Conservation (phyloP, 1,140 invertebrate species). For the Alviniconcha marisindica region DNA sequence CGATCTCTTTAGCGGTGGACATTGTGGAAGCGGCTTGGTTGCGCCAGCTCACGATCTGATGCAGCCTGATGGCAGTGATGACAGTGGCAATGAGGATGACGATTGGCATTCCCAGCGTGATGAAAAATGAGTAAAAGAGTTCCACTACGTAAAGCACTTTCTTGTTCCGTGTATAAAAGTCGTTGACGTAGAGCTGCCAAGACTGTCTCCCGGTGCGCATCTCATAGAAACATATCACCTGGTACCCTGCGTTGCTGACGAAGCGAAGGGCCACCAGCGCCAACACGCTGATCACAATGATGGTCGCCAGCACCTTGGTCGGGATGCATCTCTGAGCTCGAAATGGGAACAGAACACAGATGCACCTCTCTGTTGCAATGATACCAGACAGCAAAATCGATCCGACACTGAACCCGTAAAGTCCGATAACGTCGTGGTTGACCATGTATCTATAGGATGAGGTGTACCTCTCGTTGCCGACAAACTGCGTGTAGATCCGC, state of each 20-base stretch:
- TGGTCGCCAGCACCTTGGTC: not conserved
- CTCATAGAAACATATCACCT: not conserved
- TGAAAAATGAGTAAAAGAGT: not conserved
- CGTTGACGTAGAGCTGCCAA: not conserved
- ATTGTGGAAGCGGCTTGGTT: not conserved
- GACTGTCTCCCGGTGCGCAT: not conserved
- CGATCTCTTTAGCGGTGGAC: not conserved
- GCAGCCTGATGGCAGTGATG: not conserved
- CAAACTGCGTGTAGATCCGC: not conserved
- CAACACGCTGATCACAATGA: not conserved
- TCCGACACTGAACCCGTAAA: not conserved
- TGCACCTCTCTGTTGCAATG: not conserved
- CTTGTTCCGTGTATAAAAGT: not conserved
- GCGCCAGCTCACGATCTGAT: not conserved
- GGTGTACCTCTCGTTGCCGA: no score
- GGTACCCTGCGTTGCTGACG: not conserved
- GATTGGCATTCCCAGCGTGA: not conserved
- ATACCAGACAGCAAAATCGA: not conserved
- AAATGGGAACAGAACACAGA: constrained; percentile 18
- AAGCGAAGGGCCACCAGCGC: no score
- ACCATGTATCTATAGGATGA: no score
- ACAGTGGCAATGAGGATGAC: not conserved
- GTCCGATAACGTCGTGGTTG: not conserved
- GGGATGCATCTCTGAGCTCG: not conserved
- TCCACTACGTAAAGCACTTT: not conserved